Conservation (phyloP, 2,113 vertebrate genomes). For the Oryzias celebensis region DNA sequence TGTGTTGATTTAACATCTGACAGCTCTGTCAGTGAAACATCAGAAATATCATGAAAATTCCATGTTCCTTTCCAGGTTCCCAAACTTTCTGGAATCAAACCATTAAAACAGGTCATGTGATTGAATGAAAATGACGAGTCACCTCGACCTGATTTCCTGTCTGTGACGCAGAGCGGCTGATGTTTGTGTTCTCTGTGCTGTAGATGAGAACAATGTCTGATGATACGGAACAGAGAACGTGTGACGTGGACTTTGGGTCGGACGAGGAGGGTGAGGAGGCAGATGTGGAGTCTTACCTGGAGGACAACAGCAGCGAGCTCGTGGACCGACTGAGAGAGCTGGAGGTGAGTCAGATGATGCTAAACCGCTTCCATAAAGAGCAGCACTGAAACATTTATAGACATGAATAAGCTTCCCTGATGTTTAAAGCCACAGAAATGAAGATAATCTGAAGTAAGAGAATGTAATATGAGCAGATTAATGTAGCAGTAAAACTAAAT, state of each 20-base stretch:
- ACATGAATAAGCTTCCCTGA: too few relatives aligned
- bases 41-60: too few relatives aligned
- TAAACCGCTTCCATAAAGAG: background rate
- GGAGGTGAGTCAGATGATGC: constrained; percentile 63
- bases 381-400: too few relatives aligned
- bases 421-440: too few relatives aligned
- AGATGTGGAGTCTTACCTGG: constrained; percentile 74
- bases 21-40: too few relatives aligned
- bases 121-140: background rate
- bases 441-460: too few relatives aligned
- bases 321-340: constrained; percentile 76
- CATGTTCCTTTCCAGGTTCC: too few relatives aligned
- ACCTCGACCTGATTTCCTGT: background rate
- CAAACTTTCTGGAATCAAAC: too few relatives aligned
- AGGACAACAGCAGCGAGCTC: constrained; percentile 79
- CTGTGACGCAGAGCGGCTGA: background rate
- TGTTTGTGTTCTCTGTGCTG: background rate
- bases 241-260: constrained; percentile 75
- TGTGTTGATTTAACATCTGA: too few relatives aligned
- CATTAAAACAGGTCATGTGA: too few relatives aligned
- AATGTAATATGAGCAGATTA: too few relatives aligned
- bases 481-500: too few relatives aligned
- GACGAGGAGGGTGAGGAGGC: constrained; percentile 74
- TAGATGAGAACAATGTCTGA: constrained; percentile 79
- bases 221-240: constrained; percentile 71